Evolutionary conservation across 1,140 invertebrate genomes (phyloP).

Genomic region (Dryas iulia): DNA sequence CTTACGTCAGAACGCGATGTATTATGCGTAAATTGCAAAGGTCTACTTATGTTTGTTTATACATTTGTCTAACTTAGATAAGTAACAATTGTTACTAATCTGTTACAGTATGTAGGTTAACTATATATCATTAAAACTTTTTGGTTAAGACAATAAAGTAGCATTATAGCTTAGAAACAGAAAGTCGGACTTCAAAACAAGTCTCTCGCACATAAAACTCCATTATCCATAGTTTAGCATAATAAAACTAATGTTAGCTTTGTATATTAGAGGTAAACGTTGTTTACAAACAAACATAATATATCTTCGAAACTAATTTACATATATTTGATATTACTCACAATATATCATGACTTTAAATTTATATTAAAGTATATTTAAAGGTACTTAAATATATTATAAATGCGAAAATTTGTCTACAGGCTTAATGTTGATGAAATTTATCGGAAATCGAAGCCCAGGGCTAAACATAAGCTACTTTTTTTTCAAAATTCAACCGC

Average conservation of each 20-base stretch:
- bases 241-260: conserved; percentile 2
- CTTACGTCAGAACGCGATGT: no score
- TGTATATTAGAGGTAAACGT: background rate
- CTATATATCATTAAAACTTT: background rate
- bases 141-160: background rate
- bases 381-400: no score
- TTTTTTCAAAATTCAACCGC: no score
- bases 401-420: no score
- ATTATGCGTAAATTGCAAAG: background rate
- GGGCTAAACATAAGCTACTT: no score
- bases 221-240: background rate
- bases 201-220: background rate
- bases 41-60: no score
- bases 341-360: no score
- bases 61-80: no score
- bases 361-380: no score
- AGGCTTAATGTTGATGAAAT: no score
- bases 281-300: conserved; percentile 9
- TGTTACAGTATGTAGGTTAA: background rate
- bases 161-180: background rate
- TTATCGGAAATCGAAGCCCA: no score
- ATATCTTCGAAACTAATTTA: conserved; percentile 2
- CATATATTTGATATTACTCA: background rate
- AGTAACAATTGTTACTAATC: background rate
- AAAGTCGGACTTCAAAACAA: background rate